phyloP scores from a whole-genome alignment of 2,113 vertebrate species.

The Progne subis region DNA sequence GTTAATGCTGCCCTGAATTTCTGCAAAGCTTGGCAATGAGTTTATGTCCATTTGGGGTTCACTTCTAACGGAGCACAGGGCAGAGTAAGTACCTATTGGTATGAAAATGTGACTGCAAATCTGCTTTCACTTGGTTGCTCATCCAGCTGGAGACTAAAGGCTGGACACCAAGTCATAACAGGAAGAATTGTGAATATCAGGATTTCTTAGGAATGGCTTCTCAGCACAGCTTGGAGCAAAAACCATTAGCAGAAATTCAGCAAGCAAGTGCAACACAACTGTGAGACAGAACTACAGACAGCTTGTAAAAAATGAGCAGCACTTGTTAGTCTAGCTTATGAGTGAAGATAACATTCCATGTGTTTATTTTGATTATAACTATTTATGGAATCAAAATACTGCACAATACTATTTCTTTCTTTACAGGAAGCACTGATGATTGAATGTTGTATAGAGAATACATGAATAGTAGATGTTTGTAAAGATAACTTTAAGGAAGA shows the following conservation, averaged over 20 bases:
- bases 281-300: not conserved
- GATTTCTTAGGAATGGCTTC: not conserved
- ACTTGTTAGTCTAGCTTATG: not conserved
- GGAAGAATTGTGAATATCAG: not conserved
- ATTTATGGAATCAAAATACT: not conserved
- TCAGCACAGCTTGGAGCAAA: not conserved
- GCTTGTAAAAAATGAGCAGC: not conserved
- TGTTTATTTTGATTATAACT: not conserved
- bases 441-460: not conserved
- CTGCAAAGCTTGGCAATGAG: not conserved
- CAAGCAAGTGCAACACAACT: not conserved
- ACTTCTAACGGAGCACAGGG: not conserved
- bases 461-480: not conserved
- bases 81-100: not conserved
- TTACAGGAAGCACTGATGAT: not conserved
- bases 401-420: not conserved
- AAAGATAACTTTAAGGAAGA: not conserved
- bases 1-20: not conserved
- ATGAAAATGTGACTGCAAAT: not conserved
- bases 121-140: not conserved
- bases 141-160: not conserved
- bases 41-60: not conserved
- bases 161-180: not conserved
- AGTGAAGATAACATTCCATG: not conserved
- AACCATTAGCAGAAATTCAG: not conserved